Base-by-base conservation (phyloP, 2,113 vertebrate genomes). In the Chloroceryle aenea region DNA sequence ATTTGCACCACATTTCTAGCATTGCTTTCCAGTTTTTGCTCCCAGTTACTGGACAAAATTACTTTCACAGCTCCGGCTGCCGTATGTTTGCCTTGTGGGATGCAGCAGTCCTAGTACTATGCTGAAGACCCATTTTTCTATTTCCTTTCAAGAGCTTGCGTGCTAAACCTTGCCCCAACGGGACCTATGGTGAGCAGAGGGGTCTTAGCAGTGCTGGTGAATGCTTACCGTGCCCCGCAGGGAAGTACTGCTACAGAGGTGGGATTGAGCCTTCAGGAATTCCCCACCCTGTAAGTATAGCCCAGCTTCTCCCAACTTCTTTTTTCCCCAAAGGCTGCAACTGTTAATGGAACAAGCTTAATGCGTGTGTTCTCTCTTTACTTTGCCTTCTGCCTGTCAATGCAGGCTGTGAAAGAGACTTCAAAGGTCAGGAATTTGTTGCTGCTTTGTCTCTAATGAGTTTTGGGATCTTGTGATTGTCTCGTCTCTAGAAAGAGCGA, bases 81-180 rank as follows among this genome's bases (percentile, higher is more conserved):
- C 40, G 4, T 4, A 4, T 20, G 10, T n/a, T 56, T 47, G 10
- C 40, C 15, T 26, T 26, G n/a, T 58, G 50, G 50, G 73, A 63
- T 67, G 64, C 45, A 77, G 64, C 34, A 32, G 16, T 45, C 15
- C 1, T 9, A 27, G 47, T 5, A 14, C 19, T 16, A 1, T 36
- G 8, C 14, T 53, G 25, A 42, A 83, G 5, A 15, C 2, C 12
- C 6, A 1, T 45, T 84, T 68, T 86, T 29, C 29, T 59, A 0
- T 62, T 73, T 34, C 7, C 0, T 42, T 52, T 74, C 47, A 58
- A 99, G 99, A 98, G 98, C 64, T 98, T 98, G 13, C 98, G 97
- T 47, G 98, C 98, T 8, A 93, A 97, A 71, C 97, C 98, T 11
- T 99, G 99, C 82, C 99, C 99, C 16, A 99, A 98, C 55, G 99